A percentile compares a stretch with the other conserved stretches of the same genome.
Evolutionary conservation across 2,113 vertebrate genomes (phyloP).

Genomic region (Calidris pygmaea): DNA sequence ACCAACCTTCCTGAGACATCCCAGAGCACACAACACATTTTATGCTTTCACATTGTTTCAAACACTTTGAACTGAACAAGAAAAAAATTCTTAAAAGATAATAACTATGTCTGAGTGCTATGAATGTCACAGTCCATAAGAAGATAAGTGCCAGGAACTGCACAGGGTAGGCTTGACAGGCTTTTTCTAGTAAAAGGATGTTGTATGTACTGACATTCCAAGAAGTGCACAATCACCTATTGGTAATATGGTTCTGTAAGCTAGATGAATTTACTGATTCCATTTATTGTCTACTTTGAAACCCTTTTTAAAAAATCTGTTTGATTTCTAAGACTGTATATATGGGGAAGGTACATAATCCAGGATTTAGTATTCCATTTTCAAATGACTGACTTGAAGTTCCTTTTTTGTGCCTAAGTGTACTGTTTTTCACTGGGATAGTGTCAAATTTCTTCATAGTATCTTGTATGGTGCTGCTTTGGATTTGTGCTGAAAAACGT

Average conservation of each 20-base stretch:
- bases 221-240: background rate
- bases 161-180: background rate
- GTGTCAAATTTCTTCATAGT: background rate
- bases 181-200: background rate
- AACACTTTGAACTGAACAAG: background rate
- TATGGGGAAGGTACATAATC: background rate
- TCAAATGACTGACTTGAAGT: background rate
- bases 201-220: background rate
- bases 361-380: background rate
- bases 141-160: background rate
- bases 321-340: background rate
- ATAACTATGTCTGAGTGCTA: background rate
- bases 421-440: background rate
- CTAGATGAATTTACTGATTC: background rate
- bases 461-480: background rate
- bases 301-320: background rate
- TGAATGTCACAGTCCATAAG: background rate
- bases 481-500: background rate
- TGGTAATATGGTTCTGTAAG: background rate
- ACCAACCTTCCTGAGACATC: background rate
- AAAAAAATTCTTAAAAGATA: background rate
- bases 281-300: background rate
- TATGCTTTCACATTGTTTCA: background rate
- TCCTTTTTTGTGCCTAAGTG: background rate
- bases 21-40: background rate